These are phyloP conservation scores for Doryteuthis pealeii DNA, from an alignment of 1,140 invertebrate species.

Conservation along the genomic window DNA sequence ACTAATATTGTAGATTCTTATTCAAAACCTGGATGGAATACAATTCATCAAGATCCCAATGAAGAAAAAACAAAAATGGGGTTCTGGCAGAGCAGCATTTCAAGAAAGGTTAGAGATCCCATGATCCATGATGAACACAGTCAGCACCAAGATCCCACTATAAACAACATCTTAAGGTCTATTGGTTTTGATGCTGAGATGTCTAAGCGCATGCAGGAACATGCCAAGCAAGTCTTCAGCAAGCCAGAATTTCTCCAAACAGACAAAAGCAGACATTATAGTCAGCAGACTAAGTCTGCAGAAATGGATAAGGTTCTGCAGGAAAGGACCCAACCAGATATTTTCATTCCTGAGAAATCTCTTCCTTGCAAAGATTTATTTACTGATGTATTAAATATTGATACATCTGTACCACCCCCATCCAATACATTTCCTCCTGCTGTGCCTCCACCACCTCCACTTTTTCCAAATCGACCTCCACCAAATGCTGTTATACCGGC, in stretches of 20 bases:
- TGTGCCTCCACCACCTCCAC: neutral
- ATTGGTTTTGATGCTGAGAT: conserved; percentile 60
- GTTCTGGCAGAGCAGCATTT: neutral
- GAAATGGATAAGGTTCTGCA: conserved; percentile 1
- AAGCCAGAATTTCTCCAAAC: conserved; percentile 19
- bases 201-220: conserved; percentile 58
- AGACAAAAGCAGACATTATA: conserved; percentile 41
- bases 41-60: neutral
- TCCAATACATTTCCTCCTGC: neutral
- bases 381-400: neutral
- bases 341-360: neutral
- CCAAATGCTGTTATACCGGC: neutral
- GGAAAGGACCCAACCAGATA: neutral
- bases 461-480: neutral
- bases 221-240: conserved; percentile 41
- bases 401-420: neutral
- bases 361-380: neutral
- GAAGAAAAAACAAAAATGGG: neutral
- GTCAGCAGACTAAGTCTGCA: conserved; percentile 34
- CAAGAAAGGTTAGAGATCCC: neutral
- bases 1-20: too few species aligned
- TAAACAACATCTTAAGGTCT: conserved; percentile 57
- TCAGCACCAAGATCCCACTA: conserved; percentile 43
- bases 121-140: neutral
- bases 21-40: neutral